A percentile compares a stretch with the other conserved stretches of the same genome.
Conservation (phyloP, 2,113 vertebrate genomes). For the Grantiella picta region DNA sequence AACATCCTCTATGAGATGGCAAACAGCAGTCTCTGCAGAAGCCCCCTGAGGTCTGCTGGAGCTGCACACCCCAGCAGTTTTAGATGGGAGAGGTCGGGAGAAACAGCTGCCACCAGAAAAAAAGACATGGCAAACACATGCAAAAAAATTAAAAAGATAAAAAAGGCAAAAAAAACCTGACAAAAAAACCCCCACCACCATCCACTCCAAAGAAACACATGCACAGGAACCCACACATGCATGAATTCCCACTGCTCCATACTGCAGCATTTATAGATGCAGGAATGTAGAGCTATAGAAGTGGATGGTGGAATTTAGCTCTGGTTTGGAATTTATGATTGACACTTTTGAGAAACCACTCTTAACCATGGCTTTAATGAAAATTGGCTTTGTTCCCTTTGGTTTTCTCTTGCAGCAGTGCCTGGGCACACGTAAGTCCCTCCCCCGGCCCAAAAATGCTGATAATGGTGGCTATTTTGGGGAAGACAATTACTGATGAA, state of each 20-base stretch:
- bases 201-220: background rate
- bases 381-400: slow-evolving; percentile 55
- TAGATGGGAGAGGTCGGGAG: slow-evolving; percentile 20
- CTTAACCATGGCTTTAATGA: background rate
- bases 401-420: slow-evolving; percentile 4
- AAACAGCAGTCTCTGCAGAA: slow-evolving; percentile 26
- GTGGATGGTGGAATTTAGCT: background rate
- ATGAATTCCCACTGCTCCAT: background rate
- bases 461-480: slow-evolving; percentile 18
- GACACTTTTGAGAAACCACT: background rate
- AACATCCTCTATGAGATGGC: background rate
- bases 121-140: background rate
- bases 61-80: background rate
- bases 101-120: slow-evolving; percentile 29
- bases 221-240: background rate
- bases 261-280: background rate
- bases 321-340: slow-evolving; percentile 33
- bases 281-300: background rate
- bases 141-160: background rate
- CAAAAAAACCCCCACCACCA: background rate
- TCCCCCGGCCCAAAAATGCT: slow-evolving; percentile 13
- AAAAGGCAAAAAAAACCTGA: accelerated
- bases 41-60: slow-evolving; percentile 2
- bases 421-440: background rate
- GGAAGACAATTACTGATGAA: slow-evolving; percentile 20